Conservation (phyloP, 2,888 invertebrate genomes). For the Luffia ferchaultella region DNA sequence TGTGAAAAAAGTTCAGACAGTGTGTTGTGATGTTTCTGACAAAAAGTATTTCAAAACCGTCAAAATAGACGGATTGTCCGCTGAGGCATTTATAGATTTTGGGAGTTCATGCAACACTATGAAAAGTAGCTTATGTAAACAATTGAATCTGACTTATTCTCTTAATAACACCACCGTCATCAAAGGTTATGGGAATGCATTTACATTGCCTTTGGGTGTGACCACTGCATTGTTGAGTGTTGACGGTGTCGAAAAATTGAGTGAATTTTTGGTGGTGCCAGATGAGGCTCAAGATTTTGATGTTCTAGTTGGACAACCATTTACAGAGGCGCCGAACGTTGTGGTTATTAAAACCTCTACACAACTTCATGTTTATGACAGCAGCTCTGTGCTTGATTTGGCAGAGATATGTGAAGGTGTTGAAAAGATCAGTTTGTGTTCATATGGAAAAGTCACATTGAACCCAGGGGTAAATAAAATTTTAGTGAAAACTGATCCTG, state of each 20-base stretch:
- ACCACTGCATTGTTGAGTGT: conserved; percentile 5
- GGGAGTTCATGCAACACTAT: conserved; percentile 9
- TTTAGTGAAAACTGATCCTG: conserved; percentile 8
- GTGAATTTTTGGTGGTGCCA: conserved; percentile 9
- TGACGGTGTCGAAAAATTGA: conserved; percentile 10
- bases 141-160: background rate
- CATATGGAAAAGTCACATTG: background rate
- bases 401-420: conserved; percentile 7
- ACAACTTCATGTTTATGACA: conserved; percentile 9
- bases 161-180: conserved; percentile 4
- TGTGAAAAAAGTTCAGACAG: conserved; percentile 4
- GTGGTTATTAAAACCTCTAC: conserved; percentile 11
- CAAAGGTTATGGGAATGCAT: conserved; percentile 11
- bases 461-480: conserved; percentile 10
- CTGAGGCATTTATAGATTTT: conserved; percentile 12
- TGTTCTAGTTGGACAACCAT: conserved; percentile 8
- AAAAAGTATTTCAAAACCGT: conserved; percentile 11
- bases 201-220: conserved; percentile 6
- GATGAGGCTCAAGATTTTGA: conserved; percentile 9
- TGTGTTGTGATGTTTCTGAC: background rate
- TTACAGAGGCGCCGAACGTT: conserved; percentile 10
- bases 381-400: conserved; percentile 2
- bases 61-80: conserved; percentile 3
- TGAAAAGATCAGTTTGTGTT: conserved; percentile 7
- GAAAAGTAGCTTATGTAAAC: conserved; percentile 5